Base-by-base conservation (phyloP, 2,113 vertebrate species). In the Ophiodon elongatus region DNA sequence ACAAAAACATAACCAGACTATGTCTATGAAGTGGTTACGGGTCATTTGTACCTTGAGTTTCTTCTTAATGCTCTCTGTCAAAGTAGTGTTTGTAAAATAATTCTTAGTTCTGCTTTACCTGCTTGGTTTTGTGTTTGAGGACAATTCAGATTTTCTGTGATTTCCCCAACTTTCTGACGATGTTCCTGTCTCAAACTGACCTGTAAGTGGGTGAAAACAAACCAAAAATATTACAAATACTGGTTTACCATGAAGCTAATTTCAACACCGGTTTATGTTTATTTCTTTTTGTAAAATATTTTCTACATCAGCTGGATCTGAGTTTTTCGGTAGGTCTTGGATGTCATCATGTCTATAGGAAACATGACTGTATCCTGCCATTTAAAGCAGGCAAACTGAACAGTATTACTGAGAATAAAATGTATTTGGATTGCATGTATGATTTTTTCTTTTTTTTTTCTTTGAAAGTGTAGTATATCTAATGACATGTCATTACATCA, bases 261-360 rank as follows among this genome's bases (percentile, higher is more conserved):
- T 59, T 89, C 8, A 60, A 35, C 69, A 23, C 70, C 35, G 17
- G 14, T 83, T 90, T 87, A 52, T 69, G 31, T 73, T 84, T 59
- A 80, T 91, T 88, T 86, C 79, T 76, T 89, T 79, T 64, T 88
- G 63, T 85, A 70, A 76, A 78, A 37, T 78, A 73, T 89, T 89
- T 85, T 84, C 37, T 85, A 73, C 33, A 19, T 54, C 70, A 88
- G 82, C 80, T 78, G 73, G 84, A 86, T 87, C 82, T 84, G 77
- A 71, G 76, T 74, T 75, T 81, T 80, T 31, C 7, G 2, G 65
- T 71, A 52, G 60, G 41, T 70, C 37, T 85, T 4, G 19, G 76
- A 62, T 65, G 69, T 83, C 82, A 76, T 73, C 41, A 23, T 15
- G 74, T 83, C 3, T 35, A 17, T 69, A 37, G 54, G 41, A 82